Percentiles rank a stretch among this genome's conserved stretches.
These are phyloP conservation scores for Chaetophractus vellerosus DNA, from an alignment of 2,797 vertebrate species.

Conservation along the genomic window DNA sequence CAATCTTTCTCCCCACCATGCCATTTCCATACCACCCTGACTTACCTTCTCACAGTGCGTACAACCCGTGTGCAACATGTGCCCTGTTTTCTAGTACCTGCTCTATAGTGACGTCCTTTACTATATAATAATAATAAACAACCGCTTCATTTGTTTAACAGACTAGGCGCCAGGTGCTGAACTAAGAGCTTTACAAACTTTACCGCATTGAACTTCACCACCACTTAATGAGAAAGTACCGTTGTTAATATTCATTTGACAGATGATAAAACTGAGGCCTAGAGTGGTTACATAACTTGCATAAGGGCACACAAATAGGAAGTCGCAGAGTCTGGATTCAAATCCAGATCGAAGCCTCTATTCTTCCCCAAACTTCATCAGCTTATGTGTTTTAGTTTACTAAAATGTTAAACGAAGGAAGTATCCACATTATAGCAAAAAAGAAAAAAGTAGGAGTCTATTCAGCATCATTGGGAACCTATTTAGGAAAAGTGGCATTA, in stretches of 20 bases:
- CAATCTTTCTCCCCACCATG: not conserved
- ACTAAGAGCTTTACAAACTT: slow-evolving; percentile 24
- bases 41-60: not conserved
- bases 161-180: not conserved
- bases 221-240: slow-evolving; percentile 16
- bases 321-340: not conserved
- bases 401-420: slow-evolving; percentile 50
- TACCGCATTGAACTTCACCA: not conserved
- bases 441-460: slow-evolving; percentile 8
- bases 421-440: not conserved
- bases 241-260: slow-evolving; percentile 1
- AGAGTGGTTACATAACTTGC: slow-evolving; percentile 20
- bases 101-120: not conserved
- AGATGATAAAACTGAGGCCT: slow-evolving; percentile 16
- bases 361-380: not conserved
- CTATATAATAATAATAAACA: not conserved
- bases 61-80: not conserved
- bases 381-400: slow-evolving; percentile 11
- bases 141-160: not conserved
- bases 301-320: slow-evolving; percentile 13
- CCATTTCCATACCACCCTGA: not conserved
- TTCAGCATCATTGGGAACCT: not conserved
- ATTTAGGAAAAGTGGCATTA: slow-evolving; percentile 15
- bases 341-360: slow-evolving; percentile 48
- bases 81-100: not conserved